Evolutionary conservation across 2,113 vertebrate species (phyloP).

Genomic region (Vireo altiloquus): DNA sequence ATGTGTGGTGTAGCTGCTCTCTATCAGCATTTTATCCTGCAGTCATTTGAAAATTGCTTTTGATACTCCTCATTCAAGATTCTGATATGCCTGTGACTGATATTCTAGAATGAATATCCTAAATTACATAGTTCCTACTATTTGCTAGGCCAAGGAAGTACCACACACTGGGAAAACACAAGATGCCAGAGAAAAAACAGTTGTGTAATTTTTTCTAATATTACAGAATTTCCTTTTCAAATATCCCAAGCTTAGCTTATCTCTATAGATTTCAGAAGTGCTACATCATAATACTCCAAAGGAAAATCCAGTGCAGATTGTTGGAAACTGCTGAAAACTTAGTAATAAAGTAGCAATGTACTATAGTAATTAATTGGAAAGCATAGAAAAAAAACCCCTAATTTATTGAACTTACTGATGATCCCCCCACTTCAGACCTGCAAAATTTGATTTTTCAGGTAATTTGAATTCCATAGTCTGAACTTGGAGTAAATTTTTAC

Average conservation of each 20-base stretch:
- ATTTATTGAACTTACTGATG: background rate
- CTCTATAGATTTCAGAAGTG: background rate
- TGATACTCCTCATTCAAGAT: background rate
- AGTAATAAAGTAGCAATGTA: background rate
- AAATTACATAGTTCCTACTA: background rate
- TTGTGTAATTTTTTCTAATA: background rate
- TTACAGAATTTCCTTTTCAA: background rate
- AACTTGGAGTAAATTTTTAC: background rate
- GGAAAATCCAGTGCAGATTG: background rate
- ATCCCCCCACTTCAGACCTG: background rate
- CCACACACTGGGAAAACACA: background rate
- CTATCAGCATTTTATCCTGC: background rate
- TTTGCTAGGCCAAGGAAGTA: background rate
- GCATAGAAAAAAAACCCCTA: background rate
- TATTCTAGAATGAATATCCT: background rate
- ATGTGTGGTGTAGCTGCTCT: background rate
- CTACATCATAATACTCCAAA: background rate
- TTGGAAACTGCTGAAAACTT: background rate
- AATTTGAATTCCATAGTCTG: background rate
- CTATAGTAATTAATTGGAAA: background rate
- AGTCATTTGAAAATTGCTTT: background rate
- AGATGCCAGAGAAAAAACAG: background rate
- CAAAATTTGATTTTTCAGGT: background rate
- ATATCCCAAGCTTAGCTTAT: background rate
- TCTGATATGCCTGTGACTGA: background rate